Percentiles rank a stretch among this genome's conserved stretches.
Conservation (phyloP, 2,888 invertebrate species). For the Steinernema hermaphroditum region DNA sequence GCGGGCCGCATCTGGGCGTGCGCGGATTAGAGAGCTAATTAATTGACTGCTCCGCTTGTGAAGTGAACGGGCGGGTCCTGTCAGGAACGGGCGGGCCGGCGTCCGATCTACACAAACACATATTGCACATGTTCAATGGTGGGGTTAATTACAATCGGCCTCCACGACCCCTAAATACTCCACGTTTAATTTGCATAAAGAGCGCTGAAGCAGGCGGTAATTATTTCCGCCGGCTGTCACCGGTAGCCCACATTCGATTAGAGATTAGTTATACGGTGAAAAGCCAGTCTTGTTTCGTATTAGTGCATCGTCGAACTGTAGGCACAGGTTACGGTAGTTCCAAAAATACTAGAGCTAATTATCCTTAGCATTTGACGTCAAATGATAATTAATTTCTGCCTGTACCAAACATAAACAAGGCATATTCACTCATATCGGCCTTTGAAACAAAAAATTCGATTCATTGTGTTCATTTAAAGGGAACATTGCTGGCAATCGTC, state of each 20-base stretch:
- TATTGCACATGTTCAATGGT: constrained; percentile 9
- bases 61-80: constrained; percentile 5
- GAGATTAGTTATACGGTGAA: too few species aligned
- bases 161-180: neutral
- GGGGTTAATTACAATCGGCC: neutral
- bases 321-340: too few species aligned
- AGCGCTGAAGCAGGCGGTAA: neutral
- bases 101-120: neutral
- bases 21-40: constrained; percentile 28
- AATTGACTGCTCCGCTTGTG: constrained; percentile 25
- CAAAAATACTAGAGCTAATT: too few species aligned
- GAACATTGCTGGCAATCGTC: neutral
- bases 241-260: neutral
- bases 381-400: too few species aligned
- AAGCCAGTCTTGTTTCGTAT: too few species aligned
- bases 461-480: neutral
- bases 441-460: too few species aligned
- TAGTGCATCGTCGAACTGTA: too few species aligned
- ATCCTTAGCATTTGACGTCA: too few species aligned
- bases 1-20: constrained; percentile 26
- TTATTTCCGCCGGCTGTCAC: neutral
- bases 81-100: neutral
- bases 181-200: neutral
- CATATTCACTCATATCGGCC: too few species aligned
- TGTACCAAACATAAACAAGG: too few species aligned